phyloP scores from a whole-genome alignment of 2,797 vertebrate species.

The Taenioides sp. region DNA sequence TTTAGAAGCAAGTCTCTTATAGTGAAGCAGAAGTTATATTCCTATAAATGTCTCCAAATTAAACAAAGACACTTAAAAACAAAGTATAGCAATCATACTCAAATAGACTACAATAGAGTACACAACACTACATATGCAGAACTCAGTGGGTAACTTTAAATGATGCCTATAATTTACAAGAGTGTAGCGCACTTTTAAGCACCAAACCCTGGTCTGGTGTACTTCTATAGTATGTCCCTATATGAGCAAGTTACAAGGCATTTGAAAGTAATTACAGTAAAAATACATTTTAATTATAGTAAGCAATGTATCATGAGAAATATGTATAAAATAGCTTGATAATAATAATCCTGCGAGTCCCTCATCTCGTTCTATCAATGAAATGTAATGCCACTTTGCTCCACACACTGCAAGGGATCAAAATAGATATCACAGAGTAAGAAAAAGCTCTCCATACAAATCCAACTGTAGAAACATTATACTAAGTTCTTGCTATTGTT shows the following conservation, averaged over 20 bases:
- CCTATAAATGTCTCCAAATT: slow-evolving; percentile 54
- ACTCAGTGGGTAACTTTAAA: slow-evolving; percentile 60
- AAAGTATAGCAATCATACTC: slow-evolving; percentile 66
- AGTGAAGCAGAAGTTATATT: slow-evolving; percentile 71
- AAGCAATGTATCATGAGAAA: slow-evolving; percentile 75
- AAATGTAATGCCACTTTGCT: slow-evolving; percentile 66
- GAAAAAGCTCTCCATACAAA: slow-evolving; percentile 80
- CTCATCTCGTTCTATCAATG: slow-evolving; percentile 47
- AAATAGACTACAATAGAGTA: slow-evolving; percentile 73
- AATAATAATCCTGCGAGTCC: slow-evolving; percentile 46
- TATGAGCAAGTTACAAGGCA: slow-evolving; percentile 66
- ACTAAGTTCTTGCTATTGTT: slow-evolving; percentile 72
- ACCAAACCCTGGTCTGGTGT: slow-evolving; percentile 43
- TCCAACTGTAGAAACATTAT: slow-evolving; percentile 80
- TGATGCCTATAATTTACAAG: slow-evolving; percentile 70
- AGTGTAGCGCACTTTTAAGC: slow-evolving; percentile 45
- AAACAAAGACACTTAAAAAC: slow-evolving; percentile 62
- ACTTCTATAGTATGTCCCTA: slow-evolving; percentile 57
- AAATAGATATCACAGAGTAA: slow-evolving; percentile 79
- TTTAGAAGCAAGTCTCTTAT: slow-evolving; percentile 63
- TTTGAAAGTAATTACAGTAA: slow-evolving; percentile 74
- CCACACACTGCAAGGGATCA: slow-evolving; percentile 58
- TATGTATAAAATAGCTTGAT: slow-evolving; percentile 77
- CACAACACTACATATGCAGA: slow-evolving; percentile 73
- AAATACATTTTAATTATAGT: slow-evolving; percentile 72